Percentiles rank a stretch among this genome's conserved stretches.
These are phyloP conservation scores for Delphinapterus leucas DNA, from an alignment of 2,113 vertebrate species.

Conservation along the genomic window DNA sequence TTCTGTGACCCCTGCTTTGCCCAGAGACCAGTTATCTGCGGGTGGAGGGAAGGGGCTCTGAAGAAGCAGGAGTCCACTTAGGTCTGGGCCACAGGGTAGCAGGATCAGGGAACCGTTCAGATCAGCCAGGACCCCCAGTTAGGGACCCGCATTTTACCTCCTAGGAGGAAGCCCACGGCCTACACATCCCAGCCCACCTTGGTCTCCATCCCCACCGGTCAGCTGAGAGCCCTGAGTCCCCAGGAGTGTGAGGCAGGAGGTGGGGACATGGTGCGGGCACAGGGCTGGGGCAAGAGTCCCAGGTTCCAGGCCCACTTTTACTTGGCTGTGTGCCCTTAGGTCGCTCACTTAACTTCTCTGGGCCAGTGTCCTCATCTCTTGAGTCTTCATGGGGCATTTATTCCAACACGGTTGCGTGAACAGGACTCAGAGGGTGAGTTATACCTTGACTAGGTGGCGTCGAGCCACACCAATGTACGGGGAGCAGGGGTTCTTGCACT, in stretches of 20 bases:
- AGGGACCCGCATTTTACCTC: fast-evolving
- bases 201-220: background rate
- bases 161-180: background rate
- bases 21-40: background rate
- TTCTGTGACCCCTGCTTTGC: background rate
- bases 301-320: too few species aligned
- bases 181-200: fast-evolving
- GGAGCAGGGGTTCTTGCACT: fast-evolving
- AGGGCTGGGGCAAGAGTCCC: fast-evolving
- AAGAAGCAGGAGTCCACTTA: fast-evolving
- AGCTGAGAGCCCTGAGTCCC: background rate
- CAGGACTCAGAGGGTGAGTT: fast-evolving
- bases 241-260: fast-evolving
- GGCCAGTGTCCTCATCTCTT: background rate
- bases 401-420: fast-evolving
- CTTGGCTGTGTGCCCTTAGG: background rate
- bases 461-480: fast-evolving
- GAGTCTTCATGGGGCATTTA: fast-evolving
- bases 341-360: background rate
- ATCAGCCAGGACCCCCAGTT: background rate
- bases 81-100: fast-evolving
- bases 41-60: background rate
- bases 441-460: fast-evolving
- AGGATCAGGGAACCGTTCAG: fast-evolving
- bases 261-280: fast-evolving